A percentile compares a stretch with the other conserved stretches of the same genome.
These are phyloP conservation scores for Diadophis punctatus DNA, from an alignment of 2,113 vertebrate genomes.

Conservation along the genomic window DNA sequence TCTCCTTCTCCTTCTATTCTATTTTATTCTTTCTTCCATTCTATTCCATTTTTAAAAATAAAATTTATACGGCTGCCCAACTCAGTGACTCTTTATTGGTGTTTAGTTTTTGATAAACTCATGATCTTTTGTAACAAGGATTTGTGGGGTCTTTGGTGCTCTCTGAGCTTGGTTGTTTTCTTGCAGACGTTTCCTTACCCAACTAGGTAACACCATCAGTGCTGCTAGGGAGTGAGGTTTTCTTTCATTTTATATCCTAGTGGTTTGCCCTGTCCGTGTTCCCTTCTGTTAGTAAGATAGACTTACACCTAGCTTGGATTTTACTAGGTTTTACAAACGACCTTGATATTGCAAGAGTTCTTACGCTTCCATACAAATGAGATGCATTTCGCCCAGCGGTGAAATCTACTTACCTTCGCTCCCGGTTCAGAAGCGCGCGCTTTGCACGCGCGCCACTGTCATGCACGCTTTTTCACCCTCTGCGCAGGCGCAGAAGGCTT, in stretches of 20 bases:
- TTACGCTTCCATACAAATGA: conserved; percentile 24
- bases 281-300: background rate
- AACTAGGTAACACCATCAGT: background rate
- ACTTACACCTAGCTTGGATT: background rate
- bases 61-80: background rate
- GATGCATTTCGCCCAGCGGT: background rate
- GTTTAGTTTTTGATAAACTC: background rate
- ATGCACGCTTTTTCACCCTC: no score
- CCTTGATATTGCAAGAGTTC: background rate
- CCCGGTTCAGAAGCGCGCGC: no score
- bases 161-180: background rate
- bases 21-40: background rate
- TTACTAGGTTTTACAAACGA: conserved; percentile 12
- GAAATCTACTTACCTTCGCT: no score
- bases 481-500: no score
- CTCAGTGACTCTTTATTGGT: background rate
- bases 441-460: no score
- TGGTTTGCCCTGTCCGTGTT: background rate
- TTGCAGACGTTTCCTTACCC: background rate
- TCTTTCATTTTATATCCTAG: background rate
- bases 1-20: no score
- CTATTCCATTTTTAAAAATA: no score
- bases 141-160: background rate
- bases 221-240: background rate
- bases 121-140: background rate